Evolutionary conservation across 2,888 invertebrate genomes (phyloP), one percentile per base, ranked within the genome.

Genomic region (Hedya salicella): DNA sequence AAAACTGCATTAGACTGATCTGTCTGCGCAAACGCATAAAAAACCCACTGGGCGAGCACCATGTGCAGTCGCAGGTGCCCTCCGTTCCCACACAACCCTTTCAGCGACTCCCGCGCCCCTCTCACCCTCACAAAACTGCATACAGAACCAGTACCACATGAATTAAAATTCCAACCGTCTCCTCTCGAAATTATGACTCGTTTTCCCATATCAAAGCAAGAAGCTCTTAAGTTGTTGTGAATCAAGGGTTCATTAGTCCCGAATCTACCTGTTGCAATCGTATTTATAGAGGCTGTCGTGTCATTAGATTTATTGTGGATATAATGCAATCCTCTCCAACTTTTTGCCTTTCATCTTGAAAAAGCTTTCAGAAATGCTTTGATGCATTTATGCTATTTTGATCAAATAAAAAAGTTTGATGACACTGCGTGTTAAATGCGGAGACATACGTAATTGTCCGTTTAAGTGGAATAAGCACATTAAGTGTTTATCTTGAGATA

Each of bases 41-140:
- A 92, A 91, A 90, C 81, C 73, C 69, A 76, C 75, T 83, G 83
- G 82, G 83, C 85, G 83, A 86, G 83, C 88, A 90, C 89, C 92
- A 91, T 92, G 89, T 92, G 91, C 88, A 86, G 85, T 75, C 88
- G 93, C 92, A 93, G 93, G 93, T 93, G 93, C 92, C 92, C 88
- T 87, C 81, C 80, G 91, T 93, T 93, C 93, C 92, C 92, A 93
- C 92, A 92, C 92, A 92, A 93, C 92, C 92, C 92, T 92, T 92
- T 92, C 88, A 89, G 87, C 84, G 77, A 75, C 85, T 83, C 86
- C 81, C 82, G 75, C 82, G 67, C 81, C 83, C 79, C 80, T 71
- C 75, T 75, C 69, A 73, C 73, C 78, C 79, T 80, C 82, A 71
- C 73, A 71, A 72, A 81, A 82, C 81, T 79, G 75, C 78, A 83